These are phyloP conservation scores for Ophion ventricosus DNA, from an alignment of 2,888 invertebrate genomes.

Conservation along the genomic window DNA sequence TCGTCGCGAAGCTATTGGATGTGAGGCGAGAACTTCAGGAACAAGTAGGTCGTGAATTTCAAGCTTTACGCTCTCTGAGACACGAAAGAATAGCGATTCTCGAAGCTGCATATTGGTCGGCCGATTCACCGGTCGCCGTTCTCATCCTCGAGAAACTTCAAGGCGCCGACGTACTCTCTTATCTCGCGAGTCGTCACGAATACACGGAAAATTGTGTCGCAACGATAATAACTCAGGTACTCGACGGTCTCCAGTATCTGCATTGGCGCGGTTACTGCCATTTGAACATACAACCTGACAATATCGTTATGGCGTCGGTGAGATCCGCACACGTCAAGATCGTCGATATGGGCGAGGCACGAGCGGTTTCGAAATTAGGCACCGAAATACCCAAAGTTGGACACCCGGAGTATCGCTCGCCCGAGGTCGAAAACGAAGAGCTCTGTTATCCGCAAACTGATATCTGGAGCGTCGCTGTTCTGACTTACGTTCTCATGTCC, in stretches of 20 bases:
- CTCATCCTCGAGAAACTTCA: slow-evolving; percentile 93
- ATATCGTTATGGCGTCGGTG: slow-evolving; percentile 95
- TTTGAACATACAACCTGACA: slow-evolving; percentile 96
- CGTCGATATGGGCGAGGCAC: slow-evolving; percentile 95
- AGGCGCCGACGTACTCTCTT: slow-evolving; percentile 96
- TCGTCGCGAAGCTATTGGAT: slow-evolving; percentile 93
- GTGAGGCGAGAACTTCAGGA: slow-evolving; percentile 86
- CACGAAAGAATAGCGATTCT: slow-evolving; percentile 94
- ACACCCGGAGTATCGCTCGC: slow-evolving; percentile 92
- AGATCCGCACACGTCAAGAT: slow-evolving; percentile 94
- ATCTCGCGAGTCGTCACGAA: slow-evolving; percentile 93
- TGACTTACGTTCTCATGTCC: slow-evolving; percentile 95
- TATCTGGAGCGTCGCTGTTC: slow-evolving; percentile 97
- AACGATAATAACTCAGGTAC: slow-evolving; percentile 92
- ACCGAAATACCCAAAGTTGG: slow-evolving; percentile 88
- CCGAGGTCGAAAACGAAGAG: slow-evolving; percentile 95
- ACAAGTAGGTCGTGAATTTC: slow-evolving; percentile 91
- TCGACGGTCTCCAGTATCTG: slow-evolving; percentile 96
- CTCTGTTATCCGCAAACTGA: slow-evolving; percentile 95
- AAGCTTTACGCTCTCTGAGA: slow-evolving; percentile 90
- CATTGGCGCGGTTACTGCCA: slow-evolving; percentile 97
- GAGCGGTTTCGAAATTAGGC: slow-evolving; percentile 91
- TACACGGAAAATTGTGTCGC: slow-evolving; percentile 97
- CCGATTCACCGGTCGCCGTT: slow-evolving; percentile 88
- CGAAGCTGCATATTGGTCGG: slow-evolving; percentile 89